These are phyloP conservation scores for Tetragnatha montana DNA, from an alignment of 2,888 invertebrate species.

Conservation along the genomic window DNA sequence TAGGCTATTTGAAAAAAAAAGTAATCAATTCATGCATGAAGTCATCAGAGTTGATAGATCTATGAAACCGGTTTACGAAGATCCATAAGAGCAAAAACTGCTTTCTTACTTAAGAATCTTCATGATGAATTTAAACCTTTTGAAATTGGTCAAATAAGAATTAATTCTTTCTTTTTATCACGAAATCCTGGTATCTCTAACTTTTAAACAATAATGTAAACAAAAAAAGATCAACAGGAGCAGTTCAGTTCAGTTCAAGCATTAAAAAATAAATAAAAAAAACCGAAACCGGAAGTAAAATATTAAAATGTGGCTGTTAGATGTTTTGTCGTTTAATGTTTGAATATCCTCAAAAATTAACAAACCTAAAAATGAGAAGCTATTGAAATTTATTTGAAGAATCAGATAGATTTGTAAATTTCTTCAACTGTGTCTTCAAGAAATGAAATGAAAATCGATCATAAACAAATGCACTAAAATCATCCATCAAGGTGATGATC, in stretches of 20 bases:
- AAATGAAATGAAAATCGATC: not conserved
- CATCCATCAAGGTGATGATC: not conserved
- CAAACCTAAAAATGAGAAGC: no score
- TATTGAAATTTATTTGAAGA: no score
- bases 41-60: no score
- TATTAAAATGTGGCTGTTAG: no score
- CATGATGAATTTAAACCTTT: not conserved
- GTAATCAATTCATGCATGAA: no score
- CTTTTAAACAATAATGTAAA: not conserved
- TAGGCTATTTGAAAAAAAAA: no score
- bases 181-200: not conserved
- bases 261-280: not conserved
- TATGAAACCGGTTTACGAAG: not conserved
- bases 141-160: not conserved
- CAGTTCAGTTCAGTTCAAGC: not conserved
- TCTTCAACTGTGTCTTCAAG: no score
- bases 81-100: not conserved
- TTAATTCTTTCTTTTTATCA: not conserved
- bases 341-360: not conserved
- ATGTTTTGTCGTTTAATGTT: no score
- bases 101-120: not conserved
- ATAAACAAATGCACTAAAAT: not conserved
- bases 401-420: no score
- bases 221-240: not conserved
- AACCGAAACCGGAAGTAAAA: not conserved